Evolutionary conservation across 2,113 vertebrate species (phyloP).

Genomic region (Anthoscopus minutus): DNA sequence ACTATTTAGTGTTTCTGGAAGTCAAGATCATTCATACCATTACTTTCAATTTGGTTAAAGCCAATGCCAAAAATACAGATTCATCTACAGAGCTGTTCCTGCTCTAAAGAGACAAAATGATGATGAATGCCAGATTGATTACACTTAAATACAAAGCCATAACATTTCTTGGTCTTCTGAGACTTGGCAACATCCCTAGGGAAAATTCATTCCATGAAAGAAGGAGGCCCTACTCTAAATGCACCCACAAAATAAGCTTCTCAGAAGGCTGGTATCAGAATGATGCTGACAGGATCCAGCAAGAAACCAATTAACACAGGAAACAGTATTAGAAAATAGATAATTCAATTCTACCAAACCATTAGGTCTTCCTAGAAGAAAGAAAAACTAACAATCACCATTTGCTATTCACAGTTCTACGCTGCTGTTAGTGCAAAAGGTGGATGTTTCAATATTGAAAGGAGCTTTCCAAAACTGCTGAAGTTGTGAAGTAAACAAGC

Average conservation of each 20-base stretch:
- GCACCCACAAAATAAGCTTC: not conserved
- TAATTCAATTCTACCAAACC: not conserved
- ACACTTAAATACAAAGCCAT: not conserved
- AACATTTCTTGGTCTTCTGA: not conserved
- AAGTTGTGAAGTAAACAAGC: not conserved
- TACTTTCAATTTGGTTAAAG: not conserved
- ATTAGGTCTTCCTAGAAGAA: not conserved
- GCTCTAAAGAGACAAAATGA: not conserved
- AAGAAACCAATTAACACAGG: not conserved
- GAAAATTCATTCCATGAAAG: not conserved
- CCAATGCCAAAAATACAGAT: not conserved
- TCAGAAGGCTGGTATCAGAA: not conserved
- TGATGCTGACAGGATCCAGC: not conserved
- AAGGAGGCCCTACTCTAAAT: not conserved
- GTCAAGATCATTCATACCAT: not conserved
- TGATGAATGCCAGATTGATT: not conserved
- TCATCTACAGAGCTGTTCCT: not conserved
- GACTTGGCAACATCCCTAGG: not conserved
- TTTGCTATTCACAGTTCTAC: not conserved
- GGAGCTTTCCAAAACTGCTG: not conserved
- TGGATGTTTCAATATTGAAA: not conserved
- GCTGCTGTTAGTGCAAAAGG: not conserved
- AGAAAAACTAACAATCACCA: not conserved
- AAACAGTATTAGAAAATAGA: not conserved
- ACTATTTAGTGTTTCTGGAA: not conserved